Conservation (phyloP, 2,888 invertebrate species). For the Papilio demoleus region DNA sequence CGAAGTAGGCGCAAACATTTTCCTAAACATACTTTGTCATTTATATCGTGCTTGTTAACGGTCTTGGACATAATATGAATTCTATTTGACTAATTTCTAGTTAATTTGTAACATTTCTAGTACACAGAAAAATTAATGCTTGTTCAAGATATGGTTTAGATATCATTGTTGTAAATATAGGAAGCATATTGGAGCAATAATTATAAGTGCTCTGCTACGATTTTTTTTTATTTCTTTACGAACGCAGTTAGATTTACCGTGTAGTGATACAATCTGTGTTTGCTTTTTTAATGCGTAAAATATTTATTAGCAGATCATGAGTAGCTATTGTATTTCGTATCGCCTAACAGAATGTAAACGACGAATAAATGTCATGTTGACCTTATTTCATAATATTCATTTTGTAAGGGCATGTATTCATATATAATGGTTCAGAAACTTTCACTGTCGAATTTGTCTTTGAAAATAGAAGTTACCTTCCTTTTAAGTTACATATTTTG, state of each 20-base stretch:
- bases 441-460: conserved; percentile 5
- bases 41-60: conserved; percentile 29
- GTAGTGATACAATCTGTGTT: not conserved
- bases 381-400: conserved; percentile 12
- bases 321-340: not conserved
- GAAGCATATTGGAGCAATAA: no score
- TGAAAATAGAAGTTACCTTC: not conserved
- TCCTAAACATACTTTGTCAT: conserved; percentile 42
- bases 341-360: not conserved
- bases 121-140: not conserved
- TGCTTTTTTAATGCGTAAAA: not conserved
- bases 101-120: not conserved
- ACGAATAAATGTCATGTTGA: conserved; percentile 10
- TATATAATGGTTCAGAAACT: not conserved
- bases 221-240: no score
- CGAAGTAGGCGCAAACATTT: conserved; percentile 46
- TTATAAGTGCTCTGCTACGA: no score
- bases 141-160: not conserved
- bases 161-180: no score
- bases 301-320: not conserved
- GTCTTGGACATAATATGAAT: not conserved
- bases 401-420: conserved; percentile 9
- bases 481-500: not conserved
- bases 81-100: not conserved
- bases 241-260: not conserved